Evolutionary conservation across 2,888 invertebrate genomes (phyloP).

Genomic region (Cephus pulcher): DNA sequence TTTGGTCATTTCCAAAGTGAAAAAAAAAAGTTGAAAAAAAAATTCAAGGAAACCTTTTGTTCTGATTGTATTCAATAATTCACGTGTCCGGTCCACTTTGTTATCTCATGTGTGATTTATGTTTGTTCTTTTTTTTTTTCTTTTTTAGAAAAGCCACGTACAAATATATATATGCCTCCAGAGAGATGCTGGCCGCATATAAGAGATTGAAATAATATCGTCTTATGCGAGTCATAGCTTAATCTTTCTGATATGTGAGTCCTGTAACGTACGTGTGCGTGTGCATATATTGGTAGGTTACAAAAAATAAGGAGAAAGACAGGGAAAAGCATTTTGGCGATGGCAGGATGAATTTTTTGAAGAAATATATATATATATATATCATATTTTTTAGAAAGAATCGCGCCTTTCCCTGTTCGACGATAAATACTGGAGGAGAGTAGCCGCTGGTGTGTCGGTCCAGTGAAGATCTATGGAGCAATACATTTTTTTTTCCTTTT

Average conservation of each 20-base stretch:
- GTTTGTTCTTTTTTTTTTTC: neutral
- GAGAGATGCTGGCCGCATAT: neutral
- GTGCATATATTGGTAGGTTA: neutral
- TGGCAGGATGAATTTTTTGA: neutral
- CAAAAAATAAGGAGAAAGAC: neutral
- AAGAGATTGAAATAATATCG: neutral
- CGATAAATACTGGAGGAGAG: neutral
- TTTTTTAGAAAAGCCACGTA: neutral
- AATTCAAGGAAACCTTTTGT: slow-evolving; percentile 6
- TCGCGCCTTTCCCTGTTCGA: neutral
- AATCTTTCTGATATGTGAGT: neutral
- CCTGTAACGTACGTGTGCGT: too few relatives aligned
- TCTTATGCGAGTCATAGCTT: neutral
- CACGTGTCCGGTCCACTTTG: slow-evolving; percentile 14
- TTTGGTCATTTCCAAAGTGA: neutral
- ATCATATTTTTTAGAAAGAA: neutral
- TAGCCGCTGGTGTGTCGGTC: neutral
- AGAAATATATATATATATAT: neutral
- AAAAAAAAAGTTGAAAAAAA: neutral
- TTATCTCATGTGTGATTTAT: slow-evolving; percentile 16
- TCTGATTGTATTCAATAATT: slow-evolving; percentile 14
- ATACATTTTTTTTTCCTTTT: neutral
- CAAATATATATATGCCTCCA: neutral
- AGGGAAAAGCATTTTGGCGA: neutral
- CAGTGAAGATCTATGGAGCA: neutral